Base-by-base conservation (phyloP, 2,797 vertebrate species). In the Streptopelia turtur region DNA sequence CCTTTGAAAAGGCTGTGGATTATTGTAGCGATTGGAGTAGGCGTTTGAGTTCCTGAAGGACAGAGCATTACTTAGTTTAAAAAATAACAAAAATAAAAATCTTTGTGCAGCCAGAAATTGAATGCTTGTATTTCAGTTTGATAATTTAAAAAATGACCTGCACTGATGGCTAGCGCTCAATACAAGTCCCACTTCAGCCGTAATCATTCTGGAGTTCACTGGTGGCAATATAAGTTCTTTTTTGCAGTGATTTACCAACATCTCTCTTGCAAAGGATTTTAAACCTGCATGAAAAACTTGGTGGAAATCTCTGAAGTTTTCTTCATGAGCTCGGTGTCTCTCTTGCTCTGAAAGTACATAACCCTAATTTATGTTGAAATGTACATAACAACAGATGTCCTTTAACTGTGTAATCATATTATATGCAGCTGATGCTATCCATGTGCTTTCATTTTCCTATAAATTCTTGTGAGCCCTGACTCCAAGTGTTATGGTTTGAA, bases 371-470 rank as follows among this genome's bases (percentile, higher is more conserved):
- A 60, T 64, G 50, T 88, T 94, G 91, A 95, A 96, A 84, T 60
- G 60, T 90, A 84, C 90, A 41, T 90, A 88, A 89, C 79, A 92
- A 65, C 95, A 91, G 85, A 91, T 93, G 91, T 87, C 76, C 41
- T 84, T 94, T 83, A 78, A 72, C 85, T 94, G 77, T 72, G 56
- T 84, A 93, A 94, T 94, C 74, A n/a, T 57, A 45, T 90, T 94
- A 66, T 77, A 65, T 43, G 81, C 60, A 64, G 75, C 85, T 92
- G 91, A 87, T 93, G 90, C 49, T 93, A 60, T 68, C 94, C 95
- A 91, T 80, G 87, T 97, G 91, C 93, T 96, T 96, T 95, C 94
- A 30, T 93, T 95, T 96, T 93, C 63, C 74, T 86, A 2, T 76
- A 56, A 94, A 79, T 91, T 95, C 76, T 72, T 63, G 68, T 41